These are phyloP conservation scores for Smutsia gigantea DNA, from an alignment of 2,797 vertebrate genomes.

Conservation along the genomic window DNA sequence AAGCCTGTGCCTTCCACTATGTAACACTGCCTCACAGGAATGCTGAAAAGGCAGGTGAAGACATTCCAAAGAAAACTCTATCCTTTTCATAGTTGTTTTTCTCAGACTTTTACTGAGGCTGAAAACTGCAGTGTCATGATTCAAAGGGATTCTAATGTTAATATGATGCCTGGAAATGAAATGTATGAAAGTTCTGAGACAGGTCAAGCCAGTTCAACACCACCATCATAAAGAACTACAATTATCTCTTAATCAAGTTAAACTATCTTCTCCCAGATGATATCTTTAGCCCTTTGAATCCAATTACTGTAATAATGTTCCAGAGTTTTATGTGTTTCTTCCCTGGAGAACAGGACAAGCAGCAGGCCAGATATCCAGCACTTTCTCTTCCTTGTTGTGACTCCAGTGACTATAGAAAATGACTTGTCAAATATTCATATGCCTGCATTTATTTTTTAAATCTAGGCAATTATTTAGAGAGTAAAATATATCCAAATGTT, in stretches of 20 bases:
- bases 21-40: not conserved
- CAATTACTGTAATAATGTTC: not conserved
- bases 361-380: not conserved
- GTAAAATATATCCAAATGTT: slow-evolving; percentile 22
- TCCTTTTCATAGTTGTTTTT: not conserved
- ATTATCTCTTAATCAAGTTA: slow-evolving; percentile 31
- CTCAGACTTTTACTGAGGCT: not conserved
- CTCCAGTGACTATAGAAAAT: not conserved
- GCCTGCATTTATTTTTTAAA: not conserved
- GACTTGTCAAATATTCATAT: slow-evolving; percentile 3
- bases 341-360: not conserved
- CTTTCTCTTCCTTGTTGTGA: not conserved
- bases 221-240: not conserved
- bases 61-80: not conserved
- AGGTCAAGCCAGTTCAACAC: not conserved
- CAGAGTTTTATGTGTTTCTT: not conserved
- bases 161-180: slow-evolving; percentile 20
- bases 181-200: slow-evolving; percentile 22
- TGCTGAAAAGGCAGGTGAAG: not conserved
- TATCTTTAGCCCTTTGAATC: slow-evolving; percentile 21
- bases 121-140: not conserved
- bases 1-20: not conserved
- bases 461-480: not conserved
- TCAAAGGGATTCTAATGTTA: not conserved
- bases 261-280: not conserved